Evolutionary conservation across 2,888 invertebrate genomes (phyloP), one percentile per base, ranked within the genome.

Genomic region (Mythimna loreyi): DNA sequence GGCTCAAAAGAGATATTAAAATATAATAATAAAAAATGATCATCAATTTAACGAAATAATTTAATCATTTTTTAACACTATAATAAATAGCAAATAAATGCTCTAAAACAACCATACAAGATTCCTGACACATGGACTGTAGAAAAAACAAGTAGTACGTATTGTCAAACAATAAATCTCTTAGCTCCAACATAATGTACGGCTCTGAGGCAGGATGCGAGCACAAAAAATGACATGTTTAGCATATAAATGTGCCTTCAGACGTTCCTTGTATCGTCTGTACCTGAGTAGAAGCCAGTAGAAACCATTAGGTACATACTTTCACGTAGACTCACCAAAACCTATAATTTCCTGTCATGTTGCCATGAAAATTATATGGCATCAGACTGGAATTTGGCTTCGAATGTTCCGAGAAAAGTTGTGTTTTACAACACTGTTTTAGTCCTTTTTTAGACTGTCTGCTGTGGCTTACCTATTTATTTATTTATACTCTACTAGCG

Each of bases 241-340:
- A 67, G 83, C 79, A 83, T 83, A 72, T 72, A 67, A 81, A 83
- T 75, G 69, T 66, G 9, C 43, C 25, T 47, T 55, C 61, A 65
- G 56, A 66, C 59, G 4, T 59, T 55, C 6, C 45, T 40, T 16
- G 28, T 36, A 33, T 33, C 33, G 62, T 63, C n/a, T 40, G 30
- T 58, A 56, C 28, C 52, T 63, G 45, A 28, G 43, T 59, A 50
- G 40, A 47, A 63, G 21, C 25, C 3, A 43, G n/a, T n/a, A n/a
- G n/a, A n/a, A n/a, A n/a, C n/a, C n/a, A n/a, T n/a, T n/a, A 70
- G 16, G 63, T 58, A 74, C 82, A 84, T 84, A 68, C 72, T 84
- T 75, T 73, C 82, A 84, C 84, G 84, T 82, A 77, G 36, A 30
- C 70, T 52, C 52, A 45, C 63, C 71, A 72, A 84, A 82, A 75